These are phyloP conservation scores for Drosophila varians DNA, from an alignment of 1,140 invertebrate species.

Conservation along the genomic window DNA sequence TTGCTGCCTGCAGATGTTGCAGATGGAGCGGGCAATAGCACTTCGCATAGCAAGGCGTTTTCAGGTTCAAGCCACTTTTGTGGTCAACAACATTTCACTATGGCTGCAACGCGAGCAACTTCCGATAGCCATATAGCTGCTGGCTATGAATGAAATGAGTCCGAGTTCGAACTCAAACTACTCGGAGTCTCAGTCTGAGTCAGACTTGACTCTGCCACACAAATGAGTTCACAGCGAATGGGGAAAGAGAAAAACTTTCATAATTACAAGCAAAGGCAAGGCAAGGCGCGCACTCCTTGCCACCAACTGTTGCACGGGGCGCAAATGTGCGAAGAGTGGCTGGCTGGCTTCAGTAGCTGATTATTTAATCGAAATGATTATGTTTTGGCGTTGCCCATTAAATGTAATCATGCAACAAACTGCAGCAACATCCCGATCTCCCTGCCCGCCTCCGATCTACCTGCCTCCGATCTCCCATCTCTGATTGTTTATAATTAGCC, in stretches of 20 bases:
- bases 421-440: conserved; percentile 10
- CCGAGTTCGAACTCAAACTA: conserved; percentile 1
- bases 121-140: conserved; percentile 46
- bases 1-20: conserved; percentile 41
- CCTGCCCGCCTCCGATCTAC: conserved; percentile 15
- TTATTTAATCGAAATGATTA: conserved; percentile 80
- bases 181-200: conserved; percentile 53
- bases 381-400: conserved; percentile 70
- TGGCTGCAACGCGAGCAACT: conserved; percentile 22
- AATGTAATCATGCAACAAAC: conserved; percentile 66
- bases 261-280: conserved; percentile 65
- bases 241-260: conserved; percentile 67
- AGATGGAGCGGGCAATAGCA: too few species aligned
- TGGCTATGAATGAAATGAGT: conserved; percentile 47
- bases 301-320: conserved; percentile 27
- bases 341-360: conserved; percentile 61
- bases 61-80: conserved; percentile 69
- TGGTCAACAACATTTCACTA: conserved; percentile 55
- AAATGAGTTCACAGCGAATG: conserved; percentile 75
- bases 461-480: conserved; percentile 41
- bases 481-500: conserved; percentile 64
- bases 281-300: conserved; percentile 21
- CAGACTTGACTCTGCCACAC: conserved; percentile 66
- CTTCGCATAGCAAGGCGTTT: conserved; percentile 70
- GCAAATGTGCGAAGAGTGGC: conserved; percentile 67